These are phyloP conservation scores for Tanytarsus gracilentus DNA, from an alignment of 2,888 invertebrate genomes.

Conservation along the genomic window DNA sequence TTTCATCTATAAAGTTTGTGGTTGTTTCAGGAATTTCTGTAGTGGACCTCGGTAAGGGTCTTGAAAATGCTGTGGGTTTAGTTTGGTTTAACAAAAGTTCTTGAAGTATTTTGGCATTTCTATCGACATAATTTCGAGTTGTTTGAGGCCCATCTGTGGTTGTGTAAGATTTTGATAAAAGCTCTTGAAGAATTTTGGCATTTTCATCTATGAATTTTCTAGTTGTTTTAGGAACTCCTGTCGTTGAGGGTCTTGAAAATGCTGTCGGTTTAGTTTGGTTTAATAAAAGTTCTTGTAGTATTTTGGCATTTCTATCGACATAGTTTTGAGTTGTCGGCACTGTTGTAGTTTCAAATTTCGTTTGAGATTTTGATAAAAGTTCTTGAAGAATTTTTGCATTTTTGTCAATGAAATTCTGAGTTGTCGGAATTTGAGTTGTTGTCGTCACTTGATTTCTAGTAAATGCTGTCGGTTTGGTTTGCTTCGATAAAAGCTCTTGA, in stretches of 20 bases:
- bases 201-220: conserved; percentile 29
- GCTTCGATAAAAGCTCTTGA: too few relatives aligned
- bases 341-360: too few relatives aligned
- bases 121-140: background rate
- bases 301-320: background rate
- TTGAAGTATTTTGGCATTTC: conserved; percentile 7
- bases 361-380: conserved; percentile 29
- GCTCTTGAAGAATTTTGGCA: conserved; percentile 31
- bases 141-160: conserved; percentile 23
- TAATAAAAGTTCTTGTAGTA: background rate
- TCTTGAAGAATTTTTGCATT: conserved; percentile 31
- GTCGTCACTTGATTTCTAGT: too few relatives aligned
- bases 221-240: conserved; percentile 29
- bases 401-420: conserved; percentile 26
- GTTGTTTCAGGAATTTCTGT: conserved; percentile 30
- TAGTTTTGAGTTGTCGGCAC: background rate
- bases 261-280: too few relatives aligned
- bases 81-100: background rate
- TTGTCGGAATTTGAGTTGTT: too few relatives aligned
- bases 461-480: too few relatives aligned
- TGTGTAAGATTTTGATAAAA: conserved; percentile 29
- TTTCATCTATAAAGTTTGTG: conserved; percentile 28
- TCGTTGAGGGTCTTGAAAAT: conserved; percentile 32
- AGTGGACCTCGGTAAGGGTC: conserved; percentile 32
- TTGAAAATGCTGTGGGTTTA: too few relatives aligned